Percentiles rank a stretch among this genome's conserved stretches.
These are phyloP conservation scores for Genyomyrus donnyi DNA, from an alignment of 2,113 vertebrate genomes.

Conservation along the genomic window DNA sequence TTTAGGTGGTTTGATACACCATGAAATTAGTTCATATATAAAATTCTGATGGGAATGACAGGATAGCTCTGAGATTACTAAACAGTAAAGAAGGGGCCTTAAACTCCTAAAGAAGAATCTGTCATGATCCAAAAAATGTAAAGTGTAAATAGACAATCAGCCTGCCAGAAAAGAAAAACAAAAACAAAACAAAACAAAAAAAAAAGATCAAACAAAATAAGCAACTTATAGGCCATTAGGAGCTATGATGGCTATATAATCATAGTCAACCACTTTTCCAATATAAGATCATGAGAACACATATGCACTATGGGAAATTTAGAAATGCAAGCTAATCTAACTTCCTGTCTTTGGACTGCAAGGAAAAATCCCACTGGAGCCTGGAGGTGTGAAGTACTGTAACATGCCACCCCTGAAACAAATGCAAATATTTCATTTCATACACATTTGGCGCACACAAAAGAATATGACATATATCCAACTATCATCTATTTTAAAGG, in stretches of 20 bases:
- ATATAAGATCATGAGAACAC: neutral
- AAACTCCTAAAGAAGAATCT: neutral
- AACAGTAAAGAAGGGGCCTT: slow-evolving; percentile 28
- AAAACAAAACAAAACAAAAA: no score
- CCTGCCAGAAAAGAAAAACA: neutral
- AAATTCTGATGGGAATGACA: slow-evolving; percentile 40
- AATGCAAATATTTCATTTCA: neutral
- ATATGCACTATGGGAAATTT: neutral
- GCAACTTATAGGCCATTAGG: neutral
- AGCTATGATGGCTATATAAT: neutral
- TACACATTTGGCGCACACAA: neutral
- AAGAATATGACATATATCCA: neutral
- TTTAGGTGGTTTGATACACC: slow-evolving; percentile 56
- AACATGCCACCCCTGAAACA: neutral
- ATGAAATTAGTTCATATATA: slow-evolving; percentile 55
- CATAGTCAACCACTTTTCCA: neutral
- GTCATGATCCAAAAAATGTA: neutral
- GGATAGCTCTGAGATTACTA: slow-evolving; percentile 23
- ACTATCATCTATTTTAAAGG: neutral
- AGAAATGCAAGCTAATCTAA: neutral
- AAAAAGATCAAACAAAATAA: neutral
- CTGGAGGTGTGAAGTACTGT: neutral
- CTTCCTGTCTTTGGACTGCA: neutral
- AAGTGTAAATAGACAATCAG: neutral
- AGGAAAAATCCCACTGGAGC: neutral